Evolutionary conservation across 2,888 invertebrate genomes (phyloP).

Genomic region (Yponomeuta plumbellus): DNA sequence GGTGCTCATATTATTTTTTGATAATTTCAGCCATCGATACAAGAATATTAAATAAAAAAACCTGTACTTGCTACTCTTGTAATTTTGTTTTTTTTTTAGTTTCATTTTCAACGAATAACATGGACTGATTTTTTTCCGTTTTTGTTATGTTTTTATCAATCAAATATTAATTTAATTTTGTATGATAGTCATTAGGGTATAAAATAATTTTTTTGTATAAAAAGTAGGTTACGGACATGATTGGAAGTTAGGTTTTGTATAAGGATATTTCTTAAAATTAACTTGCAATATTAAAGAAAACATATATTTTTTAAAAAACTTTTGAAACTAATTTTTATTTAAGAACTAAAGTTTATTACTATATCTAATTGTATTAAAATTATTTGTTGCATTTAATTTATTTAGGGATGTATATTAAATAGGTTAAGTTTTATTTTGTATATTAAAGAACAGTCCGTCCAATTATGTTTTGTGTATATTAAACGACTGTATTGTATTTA

Average conservation of each 20-base stretch:
- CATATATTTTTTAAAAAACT: not conserved
- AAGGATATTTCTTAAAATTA: not conserved
- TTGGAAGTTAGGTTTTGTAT: not conserved
- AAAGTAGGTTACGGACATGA: not conserved
- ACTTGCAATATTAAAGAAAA: not conserved
- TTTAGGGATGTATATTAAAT: conserved; percentile 1
- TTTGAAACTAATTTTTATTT: not conserved
- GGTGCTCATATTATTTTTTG: conserved; percentile 1
- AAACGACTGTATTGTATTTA: not conserved
- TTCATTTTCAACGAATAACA: conserved; percentile 21
- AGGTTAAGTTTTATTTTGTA: conserved; percentile 5
- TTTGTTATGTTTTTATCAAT: conserved; percentile 10
- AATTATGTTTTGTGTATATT: not conserved
- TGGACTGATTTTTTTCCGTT: conserved; percentile 23
- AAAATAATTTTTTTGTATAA: not conserved
- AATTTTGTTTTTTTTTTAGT: conserved; percentile 12
- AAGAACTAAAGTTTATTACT: not conserved
- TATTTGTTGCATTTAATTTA: conserved; percentile 2
- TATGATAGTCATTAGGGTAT: conserved; percentile 8
- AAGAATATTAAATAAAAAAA: not conserved
- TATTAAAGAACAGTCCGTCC: not conserved
- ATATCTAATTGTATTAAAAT: not conserved
- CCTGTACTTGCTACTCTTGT: not conserved
- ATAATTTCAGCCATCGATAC: conserved; percentile 22
- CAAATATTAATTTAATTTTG: not conserved